These are phyloP conservation scores for Batillaria attramentaria DNA, from an alignment of 1,140 invertebrate genomes.

Conservation along the genomic window DNA sequence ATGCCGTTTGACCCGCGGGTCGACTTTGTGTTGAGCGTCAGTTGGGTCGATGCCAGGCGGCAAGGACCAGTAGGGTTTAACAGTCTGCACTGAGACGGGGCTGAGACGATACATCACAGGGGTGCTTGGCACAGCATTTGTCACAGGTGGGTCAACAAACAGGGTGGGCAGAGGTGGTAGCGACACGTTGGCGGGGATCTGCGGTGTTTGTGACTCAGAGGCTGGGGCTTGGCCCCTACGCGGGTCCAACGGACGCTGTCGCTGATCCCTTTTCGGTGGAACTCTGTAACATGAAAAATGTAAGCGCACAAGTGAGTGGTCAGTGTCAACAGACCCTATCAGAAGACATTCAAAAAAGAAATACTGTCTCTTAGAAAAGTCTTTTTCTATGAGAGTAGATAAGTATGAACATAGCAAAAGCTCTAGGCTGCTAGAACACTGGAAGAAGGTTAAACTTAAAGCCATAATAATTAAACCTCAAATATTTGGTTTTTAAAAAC, in stretches of 20 bases:
- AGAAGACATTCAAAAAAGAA: too few species aligned
- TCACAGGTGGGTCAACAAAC: conserved; percentile 41
- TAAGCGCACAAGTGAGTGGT: too few species aligned
- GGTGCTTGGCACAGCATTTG: conserved; percentile 34
- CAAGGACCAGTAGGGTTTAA: conserved; percentile 42
- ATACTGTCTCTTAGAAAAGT: too few species aligned
- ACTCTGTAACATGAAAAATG: neutral
- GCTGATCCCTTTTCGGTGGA: neutral
- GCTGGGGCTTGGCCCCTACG: neutral
- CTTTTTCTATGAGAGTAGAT: too few species aligned
- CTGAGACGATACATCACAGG: conserved; percentile 36
- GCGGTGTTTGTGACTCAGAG: neutral
- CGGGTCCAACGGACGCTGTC: neutral
- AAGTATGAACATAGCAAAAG: too few species aligned
- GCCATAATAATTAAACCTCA: too few species aligned
- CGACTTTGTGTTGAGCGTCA: conserved; percentile 42
- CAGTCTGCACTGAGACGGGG: conserved; percentile 22
- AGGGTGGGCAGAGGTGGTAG: conserved; percentile 25
- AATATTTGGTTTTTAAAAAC: too few species aligned
- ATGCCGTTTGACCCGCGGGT: conserved; percentile 9
- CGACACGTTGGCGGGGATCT: neutral
- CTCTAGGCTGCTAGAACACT: too few species aligned
- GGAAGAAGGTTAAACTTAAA: too few species aligned
- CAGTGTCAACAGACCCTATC: too few species aligned
- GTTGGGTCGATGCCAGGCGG: conserved; percentile 52